Evolutionary conservation across 2,113 vertebrate genomes (phyloP).

Genomic region (Falcunculus frontatus): DNA sequence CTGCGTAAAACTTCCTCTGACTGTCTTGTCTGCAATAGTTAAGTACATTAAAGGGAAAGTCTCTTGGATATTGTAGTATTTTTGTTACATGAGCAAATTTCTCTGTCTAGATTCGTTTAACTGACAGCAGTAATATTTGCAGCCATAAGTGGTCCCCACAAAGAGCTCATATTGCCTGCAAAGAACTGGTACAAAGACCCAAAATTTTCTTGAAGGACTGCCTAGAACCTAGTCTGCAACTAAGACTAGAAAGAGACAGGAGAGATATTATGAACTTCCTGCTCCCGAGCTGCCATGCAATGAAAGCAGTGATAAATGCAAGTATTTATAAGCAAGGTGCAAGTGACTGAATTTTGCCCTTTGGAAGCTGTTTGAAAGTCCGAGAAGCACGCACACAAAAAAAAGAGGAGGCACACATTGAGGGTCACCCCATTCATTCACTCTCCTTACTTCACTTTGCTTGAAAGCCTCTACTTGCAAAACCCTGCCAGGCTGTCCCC

Average conservation of each 20-base stretch:
- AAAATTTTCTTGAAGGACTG: not conserved
- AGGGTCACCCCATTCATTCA: not conserved
- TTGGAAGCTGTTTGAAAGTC: not conserved
- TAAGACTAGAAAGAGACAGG: not conserved
- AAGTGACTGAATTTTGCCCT: not conserved
- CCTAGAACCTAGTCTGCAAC: not conserved
- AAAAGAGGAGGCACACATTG: accelerated
- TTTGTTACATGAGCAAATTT: not conserved
- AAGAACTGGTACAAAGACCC: not conserved
- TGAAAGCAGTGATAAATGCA: not conserved
- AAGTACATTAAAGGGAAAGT: not conserved
- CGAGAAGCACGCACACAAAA: accelerated
- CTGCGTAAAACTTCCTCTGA: not conserved
- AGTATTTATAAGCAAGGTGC: not conserved
- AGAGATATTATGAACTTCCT: not conserved
- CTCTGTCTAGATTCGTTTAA: not conserved
- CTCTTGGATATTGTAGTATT: not conserved
- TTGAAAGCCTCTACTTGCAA: not conserved
- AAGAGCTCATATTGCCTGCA: not conserved
- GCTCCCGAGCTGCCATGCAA: not conserved
- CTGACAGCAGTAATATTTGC: not conserved
- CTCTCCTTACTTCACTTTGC: not conserved
- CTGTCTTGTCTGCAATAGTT: not conserved
- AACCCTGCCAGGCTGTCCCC: not conserved
- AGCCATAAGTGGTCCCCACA: not conserved